Evolutionary conservation across 2,113 vertebrate species (phyloP).

Genomic region (Psophia crepitans): DNA sequence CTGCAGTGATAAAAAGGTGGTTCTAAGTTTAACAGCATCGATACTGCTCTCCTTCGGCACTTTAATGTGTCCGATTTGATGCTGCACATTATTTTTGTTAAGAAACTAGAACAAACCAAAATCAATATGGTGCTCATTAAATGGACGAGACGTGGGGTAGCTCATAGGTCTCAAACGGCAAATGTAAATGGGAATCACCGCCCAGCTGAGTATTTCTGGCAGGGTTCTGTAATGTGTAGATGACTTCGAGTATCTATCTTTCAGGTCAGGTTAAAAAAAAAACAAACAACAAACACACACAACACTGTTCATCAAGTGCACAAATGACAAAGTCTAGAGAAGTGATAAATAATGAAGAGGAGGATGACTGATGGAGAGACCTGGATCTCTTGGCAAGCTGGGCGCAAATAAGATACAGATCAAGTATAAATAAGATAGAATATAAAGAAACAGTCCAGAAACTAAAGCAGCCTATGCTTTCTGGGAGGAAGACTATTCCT

Average conservation of each 20-base stretch:
- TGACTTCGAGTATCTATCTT: background rate
- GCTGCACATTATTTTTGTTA: constrained; percentile 8
- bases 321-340: background rate
- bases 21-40: background rate
- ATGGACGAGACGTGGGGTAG: background rate
- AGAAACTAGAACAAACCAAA: constrained; percentile 26
- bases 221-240: background rate
- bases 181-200: background rate
- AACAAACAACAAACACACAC: background rate
- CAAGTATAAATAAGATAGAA: background rate
- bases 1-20: background rate
- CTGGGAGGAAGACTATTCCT: background rate
- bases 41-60: background rate
- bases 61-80: background rate
- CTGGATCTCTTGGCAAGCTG: background rate
- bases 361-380: background rate
- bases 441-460: background rate
- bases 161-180: background rate
- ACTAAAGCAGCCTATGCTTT: background rate
- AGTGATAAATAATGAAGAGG: background rate
- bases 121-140: constrained; percentile 9
- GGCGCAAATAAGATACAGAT: background rate
- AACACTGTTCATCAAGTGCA: background rate
- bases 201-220: background rate
- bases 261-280: background rate